Percentiles rank a stretch among this genome's conserved stretches.
phyloP scores from a whole-genome alignment of 2,797 vertebrate genomes.

The Squalus acanthias region DNA sequence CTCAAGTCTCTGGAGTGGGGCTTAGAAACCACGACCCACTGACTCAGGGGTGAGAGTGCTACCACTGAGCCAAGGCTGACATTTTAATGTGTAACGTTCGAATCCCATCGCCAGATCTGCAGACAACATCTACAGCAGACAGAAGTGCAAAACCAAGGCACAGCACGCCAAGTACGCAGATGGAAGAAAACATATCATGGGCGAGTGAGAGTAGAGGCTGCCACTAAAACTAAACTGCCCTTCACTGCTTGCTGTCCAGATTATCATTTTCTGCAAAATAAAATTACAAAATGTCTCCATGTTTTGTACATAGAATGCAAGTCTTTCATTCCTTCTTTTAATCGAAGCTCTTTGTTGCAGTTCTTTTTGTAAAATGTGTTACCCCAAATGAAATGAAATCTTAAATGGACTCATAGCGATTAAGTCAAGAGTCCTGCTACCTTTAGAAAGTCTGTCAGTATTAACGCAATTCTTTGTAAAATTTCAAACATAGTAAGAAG shows the following conservation, averaged over 20 bases:
- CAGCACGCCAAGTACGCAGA: background rate
- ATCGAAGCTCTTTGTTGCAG: too few relatives aligned
- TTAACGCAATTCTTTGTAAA: background rate
- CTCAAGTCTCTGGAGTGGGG: background rate
- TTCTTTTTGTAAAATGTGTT: too few relatives aligned
- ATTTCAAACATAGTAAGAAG: background rate
- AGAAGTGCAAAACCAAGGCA: background rate
- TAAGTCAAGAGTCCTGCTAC: too few relatives aligned
- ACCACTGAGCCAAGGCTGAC: too few relatives aligned
- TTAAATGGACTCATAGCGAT: background rate
- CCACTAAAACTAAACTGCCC: background rate
- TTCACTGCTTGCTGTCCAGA: background rate
- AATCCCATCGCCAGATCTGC: background rate
- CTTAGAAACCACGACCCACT: background rate
- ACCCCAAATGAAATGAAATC: background rate
- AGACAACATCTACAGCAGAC: background rate
- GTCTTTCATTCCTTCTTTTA: too few relatives aligned
- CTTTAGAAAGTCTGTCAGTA: background rate
- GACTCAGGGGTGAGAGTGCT: background rate
- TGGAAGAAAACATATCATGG: too few relatives aligned
- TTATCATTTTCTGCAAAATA: background rate
- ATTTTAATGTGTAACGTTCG: background rate
- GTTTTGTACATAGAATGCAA: too few relatives aligned
- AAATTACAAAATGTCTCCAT: background rate
- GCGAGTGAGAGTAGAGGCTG: background rate